Percentiles rank a stretch among this genome's conserved stretches.
phyloP scores from a whole-genome alignment of 2,888 invertebrate species.

The Prenolepis imparis region DNA sequence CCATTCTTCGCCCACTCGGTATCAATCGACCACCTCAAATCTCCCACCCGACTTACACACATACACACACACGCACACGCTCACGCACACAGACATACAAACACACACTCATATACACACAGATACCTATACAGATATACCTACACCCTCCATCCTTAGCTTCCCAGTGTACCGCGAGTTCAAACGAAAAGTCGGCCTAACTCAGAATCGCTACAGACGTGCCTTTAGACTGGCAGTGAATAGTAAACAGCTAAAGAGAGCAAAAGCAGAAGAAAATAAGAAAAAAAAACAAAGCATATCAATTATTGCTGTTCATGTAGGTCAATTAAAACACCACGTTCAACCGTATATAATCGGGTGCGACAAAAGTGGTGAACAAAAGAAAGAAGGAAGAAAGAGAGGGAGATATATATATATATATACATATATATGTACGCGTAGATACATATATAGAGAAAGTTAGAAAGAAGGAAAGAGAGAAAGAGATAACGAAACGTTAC shows the following conservation, averaged over 20 bases:
- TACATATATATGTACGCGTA: conserved; percentile 2
- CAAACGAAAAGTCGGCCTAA: conserved; percentile 73
- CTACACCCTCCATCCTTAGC: conserved; percentile 37
- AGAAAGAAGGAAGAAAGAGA: conserved; percentile 28
- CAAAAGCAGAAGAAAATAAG: conserved; percentile 5
- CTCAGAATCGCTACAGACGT: conserved; percentile 62
- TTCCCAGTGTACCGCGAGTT: conserved; percentile 48
- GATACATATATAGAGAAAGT: conserved; percentile 35
- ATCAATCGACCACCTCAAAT: conserved; percentile 67
- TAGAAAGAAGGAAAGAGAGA: conserved; percentile 35
- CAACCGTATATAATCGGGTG: conserved; percentile 37
- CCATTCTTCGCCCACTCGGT: conserved; percentile 39
- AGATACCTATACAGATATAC: neutral
- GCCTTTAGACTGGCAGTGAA: conserved; percentile 69
- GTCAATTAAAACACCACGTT: conserved; percentile 57
- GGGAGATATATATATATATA: conserved; percentile 27
- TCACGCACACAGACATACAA: too few relatives aligned
- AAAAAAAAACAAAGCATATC: conserved; percentile 16
- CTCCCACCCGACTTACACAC: neutral
- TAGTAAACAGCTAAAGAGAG: conserved; percentile 37
- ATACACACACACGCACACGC: neutral
- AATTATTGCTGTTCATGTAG: conserved; percentile 53
- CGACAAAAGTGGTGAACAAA: conserved; percentile 38
- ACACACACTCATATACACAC: neutral
- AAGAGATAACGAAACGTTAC: conserved; percentile 41